These are phyloP conservation scores for Holothuria leucospilota DNA, from an alignment of 53 echinoderm and acorn worm genomes.

Conservation along the genomic window DNA sequence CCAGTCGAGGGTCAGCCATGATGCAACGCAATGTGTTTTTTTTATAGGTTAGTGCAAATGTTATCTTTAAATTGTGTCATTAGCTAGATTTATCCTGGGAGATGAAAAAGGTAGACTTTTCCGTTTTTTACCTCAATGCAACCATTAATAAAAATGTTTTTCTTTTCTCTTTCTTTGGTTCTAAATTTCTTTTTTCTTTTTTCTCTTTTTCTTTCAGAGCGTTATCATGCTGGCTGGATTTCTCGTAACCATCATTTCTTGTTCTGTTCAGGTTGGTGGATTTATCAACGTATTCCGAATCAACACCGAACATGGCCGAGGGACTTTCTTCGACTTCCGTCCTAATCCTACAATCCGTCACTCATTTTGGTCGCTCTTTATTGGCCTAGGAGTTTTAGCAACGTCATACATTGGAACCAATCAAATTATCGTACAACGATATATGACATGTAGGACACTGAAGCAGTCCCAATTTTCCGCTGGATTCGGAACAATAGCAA, in stretches of 20 bases:
- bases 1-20: no score
- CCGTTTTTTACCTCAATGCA: no score
- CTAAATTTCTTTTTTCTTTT: no score
- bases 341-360: slow-evolving; percentile 18
- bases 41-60: no score
- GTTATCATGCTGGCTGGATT: slow-evolving; percentile 36
- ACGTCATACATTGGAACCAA: slow-evolving; percentile 24
- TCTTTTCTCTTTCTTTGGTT: no score
- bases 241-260: slow-evolving; percentile 12
- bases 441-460: slow-evolving; percentile 39
- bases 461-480: slow-evolving; percentile 5
- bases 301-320: background rate
- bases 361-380: slow-evolving; percentile 19
- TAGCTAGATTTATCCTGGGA: no score
- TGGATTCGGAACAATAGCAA: background rate
- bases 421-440: slow-evolving; percentile 36
- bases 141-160: no score
- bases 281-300: background rate
- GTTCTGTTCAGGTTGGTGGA: slow-evolving; percentile 25
- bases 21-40: no score
- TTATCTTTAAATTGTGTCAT: no score
- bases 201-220: background rate
- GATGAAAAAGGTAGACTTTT: no score
- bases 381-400: background rate
- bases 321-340: slow-evolving; percentile 22